Percentiles rank a stretch among this genome's conserved stretches.
Conservation (phyloP, 2,888 invertebrate species). For the Megastigmus dorsalis region DNA sequence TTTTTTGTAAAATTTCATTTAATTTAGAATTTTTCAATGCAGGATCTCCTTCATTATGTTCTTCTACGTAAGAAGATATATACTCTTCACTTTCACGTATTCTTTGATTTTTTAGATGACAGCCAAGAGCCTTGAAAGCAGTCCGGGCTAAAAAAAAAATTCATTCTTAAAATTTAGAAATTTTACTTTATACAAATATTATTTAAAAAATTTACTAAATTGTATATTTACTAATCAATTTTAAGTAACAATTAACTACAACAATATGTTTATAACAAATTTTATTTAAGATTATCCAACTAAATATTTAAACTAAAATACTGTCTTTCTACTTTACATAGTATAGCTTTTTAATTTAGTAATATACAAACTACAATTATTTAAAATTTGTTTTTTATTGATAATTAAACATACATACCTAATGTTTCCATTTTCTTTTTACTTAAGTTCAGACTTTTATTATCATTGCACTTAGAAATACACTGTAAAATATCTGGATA, state of each 20-base stretch:
- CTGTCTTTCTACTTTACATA: background rate
- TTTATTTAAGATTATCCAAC: background rate
- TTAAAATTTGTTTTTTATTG: background rate
- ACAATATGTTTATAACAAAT: background rate
- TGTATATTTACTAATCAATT: background rate
- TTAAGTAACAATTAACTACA: background rate
- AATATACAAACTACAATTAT: background rate
- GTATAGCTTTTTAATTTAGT: background rate
- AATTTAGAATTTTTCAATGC: slow-evolving; percentile 61
- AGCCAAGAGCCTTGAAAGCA: slow-evolving; percentile 65
- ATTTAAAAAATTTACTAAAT: background rate
- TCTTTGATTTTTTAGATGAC: slow-evolving; percentile 61
- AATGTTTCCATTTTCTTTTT: slow-evolving; percentile 55
- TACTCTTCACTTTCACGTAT: slow-evolving; percentile 63
- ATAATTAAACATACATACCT: slow-evolving; percentile 60
- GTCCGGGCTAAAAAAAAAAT: slow-evolving; percentile 60
- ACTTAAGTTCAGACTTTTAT: slow-evolving; percentile 59
- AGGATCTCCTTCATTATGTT: slow-evolving; percentile 65
- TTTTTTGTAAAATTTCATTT: slow-evolving; percentile 59
- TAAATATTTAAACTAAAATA: background rate
- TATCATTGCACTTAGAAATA: slow-evolving; percentile 61
- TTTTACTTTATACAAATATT: background rate
- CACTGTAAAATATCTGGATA: slow-evolving; percentile 67
- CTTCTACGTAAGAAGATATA: slow-evolving; percentile 64
- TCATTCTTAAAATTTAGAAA: background rate